A percentile compares a stretch with the other conserved stretches of the same genome.
Evolutionary conservation across 1,140 invertebrate species (phyloP).

Genomic region (Drosophila takahashii): DNA sequence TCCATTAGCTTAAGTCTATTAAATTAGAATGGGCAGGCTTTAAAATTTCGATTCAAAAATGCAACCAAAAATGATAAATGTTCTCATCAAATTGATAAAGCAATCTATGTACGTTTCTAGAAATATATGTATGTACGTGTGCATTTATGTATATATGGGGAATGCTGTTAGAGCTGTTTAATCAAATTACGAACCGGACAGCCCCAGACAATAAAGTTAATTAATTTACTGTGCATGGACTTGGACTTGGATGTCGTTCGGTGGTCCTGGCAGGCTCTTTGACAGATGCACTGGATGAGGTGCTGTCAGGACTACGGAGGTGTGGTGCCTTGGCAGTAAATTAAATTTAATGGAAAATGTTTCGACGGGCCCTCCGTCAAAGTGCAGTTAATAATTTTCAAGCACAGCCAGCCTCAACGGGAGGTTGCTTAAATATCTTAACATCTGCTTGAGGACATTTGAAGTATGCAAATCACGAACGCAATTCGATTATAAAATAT

Average conservation of each 20-base stretch:
- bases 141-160: too few relatives aligned
- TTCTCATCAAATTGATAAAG: slow-evolving; percentile 48
- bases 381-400: slow-evolving; percentile 58
- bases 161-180: slow-evolving; percentile 62
- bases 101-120: slow-evolving; percentile 17
- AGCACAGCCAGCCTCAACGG: background rate
- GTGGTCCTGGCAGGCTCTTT: slow-evolving; percentile 21
- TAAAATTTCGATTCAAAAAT: slow-evolving; percentile 14
- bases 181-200: slow-evolving; percentile 62
- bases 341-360: slow-evolving; percentile 62
- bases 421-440: slow-evolving; percentile 32
- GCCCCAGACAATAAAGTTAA: slow-evolving; percentile 73
- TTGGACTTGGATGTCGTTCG: slow-evolving; percentile 21
- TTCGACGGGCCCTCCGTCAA: slow-evolving; percentile 40
- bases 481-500: slow-evolving; percentile 79
- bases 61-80: slow-evolving; percentile 59
- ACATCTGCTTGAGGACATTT: slow-evolving; percentile 8
- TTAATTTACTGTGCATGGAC: slow-evolving; percentile 66
- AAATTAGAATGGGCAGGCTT: slow-evolving; percentile 34
- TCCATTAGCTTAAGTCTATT: slow-evolving; percentile 58
- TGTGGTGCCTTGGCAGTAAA: slow-evolving; percentile 55
- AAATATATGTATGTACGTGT: background rate
- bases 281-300: slow-evolving; percentile 32
- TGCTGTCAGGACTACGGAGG: slow-evolving; percentile 27
- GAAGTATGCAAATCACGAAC: slow-evolving; percentile 76